Conservation (phyloP, 1,140 invertebrate genomes). For the Branchinecta lynchi region DNA sequence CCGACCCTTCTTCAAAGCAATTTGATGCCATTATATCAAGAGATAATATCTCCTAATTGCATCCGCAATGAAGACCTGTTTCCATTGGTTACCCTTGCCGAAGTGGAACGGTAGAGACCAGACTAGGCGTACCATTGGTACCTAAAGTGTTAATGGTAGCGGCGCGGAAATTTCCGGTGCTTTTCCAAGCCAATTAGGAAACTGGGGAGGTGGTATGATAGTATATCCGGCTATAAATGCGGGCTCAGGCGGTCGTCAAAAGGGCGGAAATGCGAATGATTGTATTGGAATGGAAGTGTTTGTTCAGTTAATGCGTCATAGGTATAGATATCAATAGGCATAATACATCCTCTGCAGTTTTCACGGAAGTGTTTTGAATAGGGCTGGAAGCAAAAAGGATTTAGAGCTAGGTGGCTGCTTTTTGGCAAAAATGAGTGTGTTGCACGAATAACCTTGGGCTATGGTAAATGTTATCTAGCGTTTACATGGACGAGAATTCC, state of each 20-base stretch:
- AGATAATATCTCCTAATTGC: neutral
- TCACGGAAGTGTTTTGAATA: too few species aligned
- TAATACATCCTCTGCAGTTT: too few species aligned
- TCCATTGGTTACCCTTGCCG: neutral
- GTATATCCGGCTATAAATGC: neutral
- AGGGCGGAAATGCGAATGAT: neutral
- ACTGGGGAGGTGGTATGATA: neutral
- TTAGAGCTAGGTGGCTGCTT: too few species aligned
- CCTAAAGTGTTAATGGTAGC: neutral
- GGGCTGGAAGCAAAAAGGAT: too few species aligned
- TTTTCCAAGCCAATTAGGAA: neutral
- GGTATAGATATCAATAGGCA: too few species aligned
- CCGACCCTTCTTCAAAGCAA: neutral
- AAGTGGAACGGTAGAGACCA: neutral
- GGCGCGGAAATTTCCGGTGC: neutral
- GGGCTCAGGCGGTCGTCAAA: neutral
- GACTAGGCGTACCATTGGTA: constrained; percentile 8
- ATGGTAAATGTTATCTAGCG: too few species aligned
- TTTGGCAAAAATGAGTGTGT: too few species aligned
- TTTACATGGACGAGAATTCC: too few species aligned
- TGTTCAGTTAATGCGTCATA: too few species aligned
- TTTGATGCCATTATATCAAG: neutral
- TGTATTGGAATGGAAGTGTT: too few species aligned
- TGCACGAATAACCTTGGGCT: too few species aligned
- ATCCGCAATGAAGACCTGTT: neutral